Base-by-base conservation (phyloP, 2,113 vertebrate genomes). In the Passerina amoena region DNA sequence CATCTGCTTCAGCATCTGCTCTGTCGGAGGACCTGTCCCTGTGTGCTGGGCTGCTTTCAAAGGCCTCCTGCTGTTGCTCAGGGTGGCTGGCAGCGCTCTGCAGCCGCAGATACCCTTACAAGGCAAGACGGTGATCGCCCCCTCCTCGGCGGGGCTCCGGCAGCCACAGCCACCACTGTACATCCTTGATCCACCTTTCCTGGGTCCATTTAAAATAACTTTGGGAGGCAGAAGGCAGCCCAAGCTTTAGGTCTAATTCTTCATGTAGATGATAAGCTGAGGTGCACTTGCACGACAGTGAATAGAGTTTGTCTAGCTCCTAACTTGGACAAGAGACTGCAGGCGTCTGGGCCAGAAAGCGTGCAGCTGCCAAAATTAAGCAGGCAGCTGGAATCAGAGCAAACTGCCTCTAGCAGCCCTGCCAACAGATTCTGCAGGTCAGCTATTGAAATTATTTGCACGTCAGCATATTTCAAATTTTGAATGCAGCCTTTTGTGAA, bases 381-480 rank as follows among this genome's bases (percentile, higher is more conserved):
- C 88, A 87, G 86, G 76, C 54, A 2, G 83, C 79, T 94, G 92
- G 71, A 93, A 82, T 79, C 38, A 9, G 60, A 88, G 82, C 73
- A 75, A 88, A 81, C 68, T 53, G 72, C 59, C 79, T 66, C 48
- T 42, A 42, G 19, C 44, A 94, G 48, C 57, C 44, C 35, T 86
- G 82, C 86, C 82, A 93, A 66, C 38, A 86, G 81, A 93, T 77
- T 91, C 75, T 94, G 86, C 92, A 88, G 75, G 91, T 81, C 91
- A 77, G 82, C 92, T 92, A 90, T 86, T 90, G 90, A 84, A 93
- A 93, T 48, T 61, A 93, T 93, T 93, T 92, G 78, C 82, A 73
- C 54, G 92, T 95, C 90, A 93, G 87, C 82, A 50, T 35, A 57
- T 91, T 96, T 93, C 37, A 68, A 14, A 76, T 93, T 96, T 83